These are phyloP conservation scores for Archaeoteleia sp. DNA, from an alignment of 2,888 invertebrate genomes.

Conservation along the genomic window DNA sequence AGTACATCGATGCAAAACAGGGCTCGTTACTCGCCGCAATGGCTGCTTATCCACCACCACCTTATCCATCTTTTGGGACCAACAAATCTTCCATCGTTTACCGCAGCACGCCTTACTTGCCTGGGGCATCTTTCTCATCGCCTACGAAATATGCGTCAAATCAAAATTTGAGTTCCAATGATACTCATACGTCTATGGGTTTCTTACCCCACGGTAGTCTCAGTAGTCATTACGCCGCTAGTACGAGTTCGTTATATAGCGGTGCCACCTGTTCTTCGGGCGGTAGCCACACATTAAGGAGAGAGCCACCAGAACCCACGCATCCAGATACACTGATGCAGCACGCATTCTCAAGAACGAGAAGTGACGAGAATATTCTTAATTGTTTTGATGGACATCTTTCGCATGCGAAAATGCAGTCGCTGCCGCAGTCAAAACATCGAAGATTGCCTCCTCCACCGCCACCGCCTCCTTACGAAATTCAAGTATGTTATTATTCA, in stretches of 20 bases:
- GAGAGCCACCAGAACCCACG: constrained; percentile 70
- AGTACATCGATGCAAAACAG: constrained; percentile 92
- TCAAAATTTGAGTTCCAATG: constrained; percentile 79
- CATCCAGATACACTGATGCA: constrained; percentile 55
- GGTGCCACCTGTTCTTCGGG: constrained; percentile 74
- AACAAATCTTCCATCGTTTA: constrained; percentile 85
- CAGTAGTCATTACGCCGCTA: constrained; percentile 73
- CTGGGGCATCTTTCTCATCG: constrained; percentile 79
- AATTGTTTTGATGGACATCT: constrained; percentile 78
- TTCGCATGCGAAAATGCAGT: constrained; percentile 61
- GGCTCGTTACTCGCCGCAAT: constrained; percentile 82
- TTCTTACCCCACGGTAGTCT: constrained; percentile 66
- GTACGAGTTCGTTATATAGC: constrained; percentile 75
- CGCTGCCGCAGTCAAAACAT: constrained; percentile 74
- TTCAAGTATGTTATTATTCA: no score
- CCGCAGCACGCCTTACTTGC: constrained; percentile 87
- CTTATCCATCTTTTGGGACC: constrained; percentile 74
- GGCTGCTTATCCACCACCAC: constrained; percentile 77
- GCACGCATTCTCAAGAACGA: constrained; percentile 77
- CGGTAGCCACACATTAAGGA: constrained; percentile 72
- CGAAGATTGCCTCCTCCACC: constrained; percentile 78
- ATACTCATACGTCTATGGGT: constrained; percentile 62
- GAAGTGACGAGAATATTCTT: constrained; percentile 88
- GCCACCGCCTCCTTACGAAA: constrained; percentile 77
- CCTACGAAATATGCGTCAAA: constrained; percentile 86